phyloP scores from a whole-genome alignment of 1,140 invertebrate species.

The Atta texana region DNA sequence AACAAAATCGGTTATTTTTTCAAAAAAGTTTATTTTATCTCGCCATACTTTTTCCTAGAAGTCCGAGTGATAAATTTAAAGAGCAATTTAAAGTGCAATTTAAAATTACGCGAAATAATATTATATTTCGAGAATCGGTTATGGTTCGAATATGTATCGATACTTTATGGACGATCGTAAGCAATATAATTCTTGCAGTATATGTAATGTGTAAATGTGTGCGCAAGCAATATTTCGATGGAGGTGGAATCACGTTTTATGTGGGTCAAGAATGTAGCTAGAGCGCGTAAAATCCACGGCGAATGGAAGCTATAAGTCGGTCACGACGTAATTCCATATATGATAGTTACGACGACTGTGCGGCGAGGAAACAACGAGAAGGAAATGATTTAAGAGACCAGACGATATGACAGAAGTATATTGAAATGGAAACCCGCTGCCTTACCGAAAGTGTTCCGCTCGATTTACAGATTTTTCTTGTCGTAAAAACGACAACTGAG shows the following conservation, averaged over 20 bases:
- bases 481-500: not conserved
- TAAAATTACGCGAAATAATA: conserved; percentile 5
- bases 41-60: not conserved
- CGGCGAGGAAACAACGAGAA: conserved; percentile 25
- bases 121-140: conserved; percentile 16
- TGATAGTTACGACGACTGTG: conserved; percentile 37
- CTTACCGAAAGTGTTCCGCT: not conserved
- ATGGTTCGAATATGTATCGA: not conserved
- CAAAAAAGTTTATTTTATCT: conserved; percentile 34
- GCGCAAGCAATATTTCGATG: conserved; percentile 40
- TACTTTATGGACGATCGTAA: conserved; percentile 37
- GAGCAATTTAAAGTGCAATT: not conserved
- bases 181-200: conserved; percentile 24
- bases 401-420: conserved; percentile 13
- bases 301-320: conserved; percentile 40
- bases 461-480: not conserved
- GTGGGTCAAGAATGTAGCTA: conserved; percentile 41
- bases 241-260: conserved; percentile 36
- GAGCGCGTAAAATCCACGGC: conserved; percentile 31
- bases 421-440: conserved; percentile 22
- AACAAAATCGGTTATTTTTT: conserved; percentile 19
- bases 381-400: conserved; percentile 44
- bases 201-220: conserved; percentile 7
- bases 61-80: not conserved
- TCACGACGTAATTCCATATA: conserved; percentile 41